These are phyloP conservation scores for Phymanthus crucifer DNA, from an alignment of 92 coral and sea anemone species.

Conservation along the genomic window DNA sequence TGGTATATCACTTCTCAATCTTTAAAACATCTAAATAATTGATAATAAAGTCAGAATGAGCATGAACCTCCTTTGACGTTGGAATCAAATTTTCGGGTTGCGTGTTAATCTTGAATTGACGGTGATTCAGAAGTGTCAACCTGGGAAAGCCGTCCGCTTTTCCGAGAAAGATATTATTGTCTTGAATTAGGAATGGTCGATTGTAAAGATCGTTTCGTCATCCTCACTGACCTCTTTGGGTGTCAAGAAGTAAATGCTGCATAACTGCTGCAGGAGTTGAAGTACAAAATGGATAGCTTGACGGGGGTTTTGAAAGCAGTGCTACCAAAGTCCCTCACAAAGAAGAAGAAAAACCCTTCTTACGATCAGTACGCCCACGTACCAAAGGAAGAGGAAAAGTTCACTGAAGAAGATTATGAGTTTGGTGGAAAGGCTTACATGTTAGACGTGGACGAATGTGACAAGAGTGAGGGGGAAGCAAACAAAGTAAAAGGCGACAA, in stretches of 20 bases:
- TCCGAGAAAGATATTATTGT: not conserved
- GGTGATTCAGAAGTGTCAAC: no score
- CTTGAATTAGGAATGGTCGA: not conserved
- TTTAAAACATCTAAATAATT: no score
- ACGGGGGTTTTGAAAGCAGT: not conserved
- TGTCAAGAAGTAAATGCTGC: not conserved
- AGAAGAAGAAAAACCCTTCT: not conserved
- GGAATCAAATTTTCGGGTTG: no score
- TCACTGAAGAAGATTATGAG: conserved; percentile 48
- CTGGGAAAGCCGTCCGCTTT: no score
- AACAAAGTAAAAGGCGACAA: conserved; percentile 12
- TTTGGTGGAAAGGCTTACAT: conserved; percentile 35
- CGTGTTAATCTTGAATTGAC: no score
- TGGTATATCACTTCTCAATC: no score
- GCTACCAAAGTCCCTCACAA: not conserved
- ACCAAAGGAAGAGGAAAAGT: conserved; percentile 44
- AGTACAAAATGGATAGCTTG: not conserved
- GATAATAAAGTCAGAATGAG: no score
- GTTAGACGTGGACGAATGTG: not conserved
- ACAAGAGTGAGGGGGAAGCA: conserved; percentile 34
- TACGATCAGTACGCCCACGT: conserved; percentile 51
- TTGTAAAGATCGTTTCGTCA: not conserved
- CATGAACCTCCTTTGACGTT: no score
- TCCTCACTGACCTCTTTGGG: not conserved
- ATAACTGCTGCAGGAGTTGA: not conserved